Evolutionary conservation across 2,888 invertebrate genomes (phyloP), one percentile per base, ranked within the genome.

Genomic region (Euzetes globulus): DNA sequence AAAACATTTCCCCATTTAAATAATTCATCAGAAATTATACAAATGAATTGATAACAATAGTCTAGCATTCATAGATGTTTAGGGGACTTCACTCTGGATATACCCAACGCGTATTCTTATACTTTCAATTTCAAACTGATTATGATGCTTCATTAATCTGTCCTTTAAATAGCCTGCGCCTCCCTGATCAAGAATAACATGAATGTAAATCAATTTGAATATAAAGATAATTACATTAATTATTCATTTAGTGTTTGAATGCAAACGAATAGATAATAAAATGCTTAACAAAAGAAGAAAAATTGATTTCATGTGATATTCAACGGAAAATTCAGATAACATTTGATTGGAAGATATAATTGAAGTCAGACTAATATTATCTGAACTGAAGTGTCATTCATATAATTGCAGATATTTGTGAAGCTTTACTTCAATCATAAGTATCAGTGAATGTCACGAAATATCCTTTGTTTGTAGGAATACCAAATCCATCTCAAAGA

Each of bases 371-470:
- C 9, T 19, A 7, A 55, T 50, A 13, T 19, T 55, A n/a, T n/a
- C 17, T 50, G 41, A 5, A 9, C 47, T 55, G 55, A 55, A 55
- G 19, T 55, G 19, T 55, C 11, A 55, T 55, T 55, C n/a, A 55
- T 19, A 22, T 55, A n/a, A 55, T 55, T 55, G 55, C 55, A 55
- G 19, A 55, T 55, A 19, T 55, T 22, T 22, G 5, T 22, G 4
- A 55, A 19, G 19, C 25, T 6, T 22, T 55, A 19, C n/a, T 55
- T 60, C 9, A 15, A 60, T 22, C 3, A 29, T 17, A 27, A 60
- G 60, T 60, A 33, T 60, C 15, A 60, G 27, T 29, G 17, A 33
- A 60, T 60, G 60, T 60, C 60, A 60, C 60, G 29, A 4, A 60
- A 60, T 60, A 60, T 29, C 29, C 60, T 6, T 29, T 29, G 3